Conservation (phyloP, 2,888 invertebrate genomes). For the Lepas anatifera region DNA sequence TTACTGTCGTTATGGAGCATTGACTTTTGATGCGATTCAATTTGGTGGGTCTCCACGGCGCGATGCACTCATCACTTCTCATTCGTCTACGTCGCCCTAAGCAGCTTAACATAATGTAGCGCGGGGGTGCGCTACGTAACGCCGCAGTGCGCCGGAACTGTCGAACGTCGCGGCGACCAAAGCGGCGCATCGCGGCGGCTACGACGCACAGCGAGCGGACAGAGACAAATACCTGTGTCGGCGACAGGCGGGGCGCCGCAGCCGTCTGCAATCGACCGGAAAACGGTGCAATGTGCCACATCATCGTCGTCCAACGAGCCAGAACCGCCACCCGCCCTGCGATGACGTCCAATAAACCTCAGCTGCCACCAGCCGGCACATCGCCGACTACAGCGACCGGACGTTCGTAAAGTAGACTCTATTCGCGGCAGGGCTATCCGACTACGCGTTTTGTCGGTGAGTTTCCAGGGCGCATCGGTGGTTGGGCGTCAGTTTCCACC, state of each 20-base stretch:
- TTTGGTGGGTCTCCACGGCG: not conserved
- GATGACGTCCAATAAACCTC: too few species aligned
- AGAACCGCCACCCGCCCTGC: too few species aligned
- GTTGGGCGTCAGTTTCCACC: not conserved
- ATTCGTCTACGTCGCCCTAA: not conserved
- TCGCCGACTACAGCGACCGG: not conserved
- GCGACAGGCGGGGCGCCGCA: not conserved
- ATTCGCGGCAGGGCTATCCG: too few species aligned
- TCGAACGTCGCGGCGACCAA: too few species aligned
- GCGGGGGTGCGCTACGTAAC: not conserved
- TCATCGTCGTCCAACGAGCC: not conserved
- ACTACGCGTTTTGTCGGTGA: not conserved
- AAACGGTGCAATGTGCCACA: not conserved
- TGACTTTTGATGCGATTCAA: not conserved
- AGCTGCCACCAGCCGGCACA: too few species aligned
- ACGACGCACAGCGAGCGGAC: not conserved
- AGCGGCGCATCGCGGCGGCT: not conserved
- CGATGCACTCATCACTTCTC: not conserved
- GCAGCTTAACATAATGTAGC: not conserved
- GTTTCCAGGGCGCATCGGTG: not conserved
- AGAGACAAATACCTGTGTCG: slow-evolving; percentile 3
- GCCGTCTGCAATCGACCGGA: not conserved
- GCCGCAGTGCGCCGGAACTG: too few species aligned
- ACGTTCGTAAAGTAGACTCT: not conserved
- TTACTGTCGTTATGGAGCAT: not conserved